Evolutionary conservation across 1,140 invertebrate species (phyloP).

Genomic region (Meloidogyne floridensis): DNA sequence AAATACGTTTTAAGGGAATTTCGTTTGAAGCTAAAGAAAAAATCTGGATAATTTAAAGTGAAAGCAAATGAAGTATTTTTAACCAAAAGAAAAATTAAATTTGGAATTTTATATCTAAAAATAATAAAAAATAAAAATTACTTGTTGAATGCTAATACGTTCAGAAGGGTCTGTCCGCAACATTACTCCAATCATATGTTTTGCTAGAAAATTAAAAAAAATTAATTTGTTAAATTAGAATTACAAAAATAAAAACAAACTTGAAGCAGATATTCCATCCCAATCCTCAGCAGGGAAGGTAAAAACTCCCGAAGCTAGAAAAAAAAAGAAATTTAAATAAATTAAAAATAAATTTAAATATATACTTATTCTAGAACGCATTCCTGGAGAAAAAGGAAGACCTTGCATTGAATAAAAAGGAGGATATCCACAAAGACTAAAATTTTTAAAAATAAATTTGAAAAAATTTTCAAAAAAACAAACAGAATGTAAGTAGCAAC

Average conservation of each 20-base stretch:
- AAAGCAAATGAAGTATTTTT: too few species aligned
- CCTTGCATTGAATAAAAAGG: conserved; percentile 96
- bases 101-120: background rate
- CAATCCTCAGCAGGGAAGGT: conserved; percentile 94
- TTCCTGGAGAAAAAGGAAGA: conserved; percentile 91
- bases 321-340: conserved; percentile 66
- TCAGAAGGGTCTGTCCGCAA: conserved; percentile 85
- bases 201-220: conserved; percentile 70
- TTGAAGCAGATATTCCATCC: conserved; percentile 85
- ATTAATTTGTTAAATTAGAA: background rate
- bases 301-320: conserved; percentile 76
- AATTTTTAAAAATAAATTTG: conserved; percentile 50
- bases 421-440: conserved; percentile 88
- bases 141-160: conserved; percentile 83
- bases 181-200: conserved; percentile 88
- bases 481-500: conserved; percentile 33
- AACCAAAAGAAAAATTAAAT: too few species aligned
- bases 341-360: background rate
- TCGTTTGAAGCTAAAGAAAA: too few species aligned
- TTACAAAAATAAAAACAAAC: conserved; percentile 57
- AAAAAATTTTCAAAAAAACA: conserved; percentile 5
- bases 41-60: too few species aligned
- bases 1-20: background rate
- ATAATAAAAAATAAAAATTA: conserved; percentile 76
- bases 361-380: conserved; percentile 88